Evolutionary conservation across 2,113 vertebrate species (phyloP), one percentile per base, ranked within the genome.

Genomic region (Petromus typicus): DNA sequence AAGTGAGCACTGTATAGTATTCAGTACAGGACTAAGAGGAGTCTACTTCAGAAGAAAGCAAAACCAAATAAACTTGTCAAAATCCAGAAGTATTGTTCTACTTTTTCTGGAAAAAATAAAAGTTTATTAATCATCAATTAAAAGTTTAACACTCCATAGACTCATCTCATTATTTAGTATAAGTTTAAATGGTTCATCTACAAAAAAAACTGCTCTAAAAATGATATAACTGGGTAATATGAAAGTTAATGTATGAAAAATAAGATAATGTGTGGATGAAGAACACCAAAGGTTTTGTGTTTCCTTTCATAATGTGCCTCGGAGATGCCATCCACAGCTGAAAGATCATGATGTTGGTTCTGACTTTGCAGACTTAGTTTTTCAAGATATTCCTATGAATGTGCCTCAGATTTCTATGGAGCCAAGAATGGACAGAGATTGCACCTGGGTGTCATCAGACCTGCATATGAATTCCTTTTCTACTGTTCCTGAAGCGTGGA

Each of bases 311-410:
- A 69, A 48, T 14, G 64, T 5, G 63, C 51, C 48, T 43, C 43
- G 43, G 59, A 63, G 69, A 16, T 40, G 40, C 57, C 56, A 80
- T 23, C 20, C 20, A 32, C 57, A 48, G 30, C 8, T 80, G 18
- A 79, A 66, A 73, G 54, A 89, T 81, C 27, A 17, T 23, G 51
- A 71, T 66, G 56, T 69, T 82, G 69, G n/a, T 27, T 37, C 75
- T 71, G 14, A 57, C 45, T 37, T 63, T 61, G 56, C 71, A 40
- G n/a, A 79, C 64, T 91, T 40, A 57, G n/a, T 51, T 90, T 83
- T 90, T 95, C 22, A 69, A 89, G 16, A 13, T 57, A 59, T 90
- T 87, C 63, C 82, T 94, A 69, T 85, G 80, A 96, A 95, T 86
- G 66, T 27, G 43, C 67, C 40, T 64, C 80, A 6, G 32, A 75